Conservation (phyloP, 2,888 invertebrate genomes). For the Polydrusus cervinus region DNA sequence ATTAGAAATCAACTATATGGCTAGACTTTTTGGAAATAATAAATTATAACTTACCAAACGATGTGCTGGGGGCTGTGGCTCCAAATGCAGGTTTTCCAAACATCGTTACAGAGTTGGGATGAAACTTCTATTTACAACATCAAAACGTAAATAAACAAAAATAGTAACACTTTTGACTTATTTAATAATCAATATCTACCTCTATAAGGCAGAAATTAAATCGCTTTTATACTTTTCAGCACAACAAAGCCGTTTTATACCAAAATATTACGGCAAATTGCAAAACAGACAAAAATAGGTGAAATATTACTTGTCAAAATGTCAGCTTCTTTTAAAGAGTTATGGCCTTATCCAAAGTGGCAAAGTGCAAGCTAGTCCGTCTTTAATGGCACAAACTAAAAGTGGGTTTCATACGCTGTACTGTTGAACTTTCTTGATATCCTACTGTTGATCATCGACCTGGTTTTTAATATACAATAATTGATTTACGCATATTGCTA, state of each 20-base stretch:
- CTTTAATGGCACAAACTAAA: too few species aligned
- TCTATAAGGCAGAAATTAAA: background rate
- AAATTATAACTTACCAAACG: conserved; percentile 67
- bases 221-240: background rate
- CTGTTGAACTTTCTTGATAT: too few species aligned
- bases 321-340: background rate
- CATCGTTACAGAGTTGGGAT: conserved; percentile 24
- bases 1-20: too few species aligned
- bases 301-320: background rate
- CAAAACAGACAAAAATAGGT: background rate
- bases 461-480: too few species aligned
- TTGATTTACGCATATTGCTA: too few species aligned
- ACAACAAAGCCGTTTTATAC: too few species aligned
- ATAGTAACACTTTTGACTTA: background rate
- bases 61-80: conserved; percentile 65
- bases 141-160: conserved; percentile 9
- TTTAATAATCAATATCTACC: background rate
- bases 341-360: too few species aligned
- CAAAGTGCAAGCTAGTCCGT: too few species aligned
- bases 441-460: too few species aligned
- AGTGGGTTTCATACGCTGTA: too few species aligned
- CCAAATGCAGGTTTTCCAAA: conserved; percentile 63
- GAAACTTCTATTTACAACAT: background rate
- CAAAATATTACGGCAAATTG: background rate
- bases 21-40: background rate